These are phyloP conservation scores for Hypena proboscidalis DNA, from an alignment of 2,888 invertebrate species.

Conservation along the genomic window DNA sequence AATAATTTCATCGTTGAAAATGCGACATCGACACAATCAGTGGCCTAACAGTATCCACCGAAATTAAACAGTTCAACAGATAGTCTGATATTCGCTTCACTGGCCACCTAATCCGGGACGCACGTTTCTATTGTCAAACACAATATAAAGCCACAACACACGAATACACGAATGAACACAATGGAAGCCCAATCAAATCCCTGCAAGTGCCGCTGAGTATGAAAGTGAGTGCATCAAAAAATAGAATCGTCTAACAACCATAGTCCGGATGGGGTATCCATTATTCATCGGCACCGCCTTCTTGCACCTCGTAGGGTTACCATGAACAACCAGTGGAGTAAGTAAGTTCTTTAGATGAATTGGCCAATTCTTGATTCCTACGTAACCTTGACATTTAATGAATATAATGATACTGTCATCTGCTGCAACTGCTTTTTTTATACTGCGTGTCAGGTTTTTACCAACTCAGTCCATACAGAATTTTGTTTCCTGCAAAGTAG, in stretches of 20 bases:
- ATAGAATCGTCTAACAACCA: constrained; percentile 45
- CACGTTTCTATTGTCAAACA: too few relatives aligned
- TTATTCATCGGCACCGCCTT: constrained; percentile 64
- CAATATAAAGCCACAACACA: not conserved
- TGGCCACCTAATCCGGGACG: too few relatives aligned
- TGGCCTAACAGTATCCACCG: not conserved
- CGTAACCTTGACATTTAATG: too few relatives aligned
- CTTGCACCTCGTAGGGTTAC: constrained; percentile 45
- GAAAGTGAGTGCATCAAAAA: constrained; percentile 24
- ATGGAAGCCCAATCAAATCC: not conserved
- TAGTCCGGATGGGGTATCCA: constrained; percentile 53
- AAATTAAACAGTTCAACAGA: not conserved
- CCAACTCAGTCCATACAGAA: too few relatives aligned
- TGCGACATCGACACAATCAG: too few relatives aligned
- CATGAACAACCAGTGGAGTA: constrained; percentile 2
- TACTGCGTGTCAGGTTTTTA: too few relatives aligned
- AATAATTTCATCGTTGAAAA: too few relatives aligned
- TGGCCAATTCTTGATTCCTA: too few relatives aligned
- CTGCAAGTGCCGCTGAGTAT: not conserved
- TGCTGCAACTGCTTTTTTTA: too few relatives aligned
- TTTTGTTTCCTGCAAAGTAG: too few relatives aligned
- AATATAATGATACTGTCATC: too few relatives aligned
- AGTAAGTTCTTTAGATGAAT: not conserved
- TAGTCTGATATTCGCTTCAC: too few relatives aligned
- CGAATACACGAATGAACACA: not conserved